Conservation (phyloP, 2,888 invertebrate species). For the Drosophila birchii region DNA sequence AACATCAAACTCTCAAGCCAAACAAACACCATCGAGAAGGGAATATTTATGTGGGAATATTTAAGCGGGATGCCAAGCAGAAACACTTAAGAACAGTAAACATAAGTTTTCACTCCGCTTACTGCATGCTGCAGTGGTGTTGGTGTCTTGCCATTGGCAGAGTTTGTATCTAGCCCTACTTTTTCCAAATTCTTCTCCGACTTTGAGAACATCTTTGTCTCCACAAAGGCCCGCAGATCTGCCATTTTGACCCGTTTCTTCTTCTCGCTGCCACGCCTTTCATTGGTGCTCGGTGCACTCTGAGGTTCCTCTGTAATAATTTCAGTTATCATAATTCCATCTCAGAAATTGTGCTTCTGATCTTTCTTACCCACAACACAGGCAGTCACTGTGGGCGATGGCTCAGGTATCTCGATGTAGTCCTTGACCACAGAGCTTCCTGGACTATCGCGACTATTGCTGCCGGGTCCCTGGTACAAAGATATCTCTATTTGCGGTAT, state of each 20-base stretch:
- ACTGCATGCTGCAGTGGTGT: constrained; percentile 89
- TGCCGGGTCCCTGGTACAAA: constrained; percentile 90
- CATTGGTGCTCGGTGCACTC: constrained; percentile 68
- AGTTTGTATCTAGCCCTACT: constrained; percentile 89
- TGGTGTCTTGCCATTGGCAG: constrained; percentile 86
- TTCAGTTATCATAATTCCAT: not conserved
- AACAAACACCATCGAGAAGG: constrained; percentile 31
- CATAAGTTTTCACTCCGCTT: constrained; percentile 76
- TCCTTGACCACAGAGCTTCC: constrained; percentile 87
- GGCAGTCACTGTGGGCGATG: constrained; percentile 87
- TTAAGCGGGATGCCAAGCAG: constrained; percentile 34
- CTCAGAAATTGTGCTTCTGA: not conserved
- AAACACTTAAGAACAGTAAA: constrained; percentile 47
- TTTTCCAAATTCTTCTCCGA: constrained; percentile 96
- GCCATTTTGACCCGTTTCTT: constrained; percentile 96
- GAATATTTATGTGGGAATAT: constrained; percentile 20
- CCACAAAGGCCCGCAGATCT: constrained; percentile 95
- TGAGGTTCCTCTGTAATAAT: constrained; percentile 72
- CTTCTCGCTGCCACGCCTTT: constrained; percentile 92
- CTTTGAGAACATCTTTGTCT: constrained; percentile 95
- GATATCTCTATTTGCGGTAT: constrained; percentile 97
- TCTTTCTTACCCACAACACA: constrained; percentile 73
- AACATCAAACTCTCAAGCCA: constrained; percentile 37
- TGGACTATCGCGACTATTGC: constrained; percentile 84
- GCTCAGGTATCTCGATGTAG: constrained; percentile 91